phyloP scores from a whole-genome alignment of 2,113 vertebrate species.

The Spilogale gracilis region DNA sequence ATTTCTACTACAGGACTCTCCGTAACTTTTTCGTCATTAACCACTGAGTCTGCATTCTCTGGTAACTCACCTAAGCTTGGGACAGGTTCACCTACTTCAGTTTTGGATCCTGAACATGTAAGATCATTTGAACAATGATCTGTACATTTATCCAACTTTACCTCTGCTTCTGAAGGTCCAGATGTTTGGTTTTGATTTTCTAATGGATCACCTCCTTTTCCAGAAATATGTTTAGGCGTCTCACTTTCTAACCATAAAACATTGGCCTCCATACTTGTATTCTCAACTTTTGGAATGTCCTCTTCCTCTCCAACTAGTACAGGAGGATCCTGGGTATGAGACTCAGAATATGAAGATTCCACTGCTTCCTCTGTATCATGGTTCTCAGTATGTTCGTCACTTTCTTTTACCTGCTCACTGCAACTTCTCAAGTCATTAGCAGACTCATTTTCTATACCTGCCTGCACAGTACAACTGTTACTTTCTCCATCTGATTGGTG shows the following conservation, averaged over 20 bases:
- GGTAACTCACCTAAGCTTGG: constrained; percentile 53
- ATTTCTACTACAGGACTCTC: constrained; percentile 51
- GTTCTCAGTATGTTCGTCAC: constrained; percentile 51
- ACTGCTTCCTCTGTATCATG: constrained; percentile 59
- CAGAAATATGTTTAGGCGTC: constrained; percentile 59
- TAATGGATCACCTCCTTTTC: constrained; percentile 53
- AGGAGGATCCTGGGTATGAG: constrained; percentile 72
- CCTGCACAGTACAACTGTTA: constrained; percentile 50
- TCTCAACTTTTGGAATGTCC: constrained; percentile 55
- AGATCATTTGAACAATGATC: constrained; percentile 45
- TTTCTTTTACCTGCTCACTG: constrained; percentile 75
- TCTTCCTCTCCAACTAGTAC: constrained; percentile 10
- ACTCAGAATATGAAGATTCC: constrained; percentile 46
- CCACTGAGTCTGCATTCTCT: constrained; percentile 46
- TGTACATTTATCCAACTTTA: constrained; percentile 38
- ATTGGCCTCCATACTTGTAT: background rate
- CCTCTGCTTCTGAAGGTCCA: constrained; percentile 13
- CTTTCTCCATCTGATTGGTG: constrained; percentile 81
- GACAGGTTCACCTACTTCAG: constrained; percentile 50
- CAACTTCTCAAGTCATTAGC: constrained; percentile 81
- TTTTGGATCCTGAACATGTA: constrained; percentile 12
- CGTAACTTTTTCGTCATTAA: constrained; percentile 55
- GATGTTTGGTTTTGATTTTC: constrained; percentile 71
- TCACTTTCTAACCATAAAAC: constrained; percentile 40
- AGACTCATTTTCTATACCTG: constrained; percentile 76